Conservation (phyloP, 1,140 invertebrate genomes). For the Drosophila sturtevanti region DNA sequence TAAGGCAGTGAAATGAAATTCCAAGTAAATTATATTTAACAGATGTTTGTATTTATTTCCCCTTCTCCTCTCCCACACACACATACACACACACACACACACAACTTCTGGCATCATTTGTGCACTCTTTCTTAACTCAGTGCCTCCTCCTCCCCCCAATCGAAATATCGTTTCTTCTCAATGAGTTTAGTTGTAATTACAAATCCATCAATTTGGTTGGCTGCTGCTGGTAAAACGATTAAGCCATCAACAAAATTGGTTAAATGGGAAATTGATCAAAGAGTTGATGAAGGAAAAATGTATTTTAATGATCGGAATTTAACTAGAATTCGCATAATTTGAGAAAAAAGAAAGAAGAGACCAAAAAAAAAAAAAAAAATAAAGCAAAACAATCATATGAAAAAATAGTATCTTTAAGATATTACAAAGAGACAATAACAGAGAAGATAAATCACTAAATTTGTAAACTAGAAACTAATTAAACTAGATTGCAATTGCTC, state of each 20-base stretch:
- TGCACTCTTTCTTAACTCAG: background rate
- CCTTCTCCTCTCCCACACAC: background rate
- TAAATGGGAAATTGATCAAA: slow-evolving; percentile 9
- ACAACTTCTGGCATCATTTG: no score
- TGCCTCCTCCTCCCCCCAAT: background rate
- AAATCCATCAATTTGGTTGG: slow-evolving; percentile 41
- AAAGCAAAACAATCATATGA: background rate
- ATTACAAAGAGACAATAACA: no score
- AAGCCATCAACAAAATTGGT: slow-evolving; percentile 46
- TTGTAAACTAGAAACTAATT: no score
- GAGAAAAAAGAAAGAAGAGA: background rate
- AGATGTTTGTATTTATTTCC: background rate
- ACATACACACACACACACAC: no score
- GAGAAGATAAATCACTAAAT: no score
- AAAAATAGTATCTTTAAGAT: no score
- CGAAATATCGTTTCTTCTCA: no score
- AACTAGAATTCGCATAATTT: slow-evolving; percentile 13
- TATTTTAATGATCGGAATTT: slow-evolving; percentile 23
- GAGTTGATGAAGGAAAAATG: background rate
- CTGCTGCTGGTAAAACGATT: slow-evolving; percentile 29
- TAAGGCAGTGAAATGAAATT: background rate
- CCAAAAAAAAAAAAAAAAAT: background rate
- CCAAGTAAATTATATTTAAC: slow-evolving; percentile 4
- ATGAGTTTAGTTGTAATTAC: slow-evolving; percentile 49
- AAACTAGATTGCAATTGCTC: no score